Conservation (phyloP, 2,797 vertebrate genomes). For the Steatocranus sp. region DNA sequence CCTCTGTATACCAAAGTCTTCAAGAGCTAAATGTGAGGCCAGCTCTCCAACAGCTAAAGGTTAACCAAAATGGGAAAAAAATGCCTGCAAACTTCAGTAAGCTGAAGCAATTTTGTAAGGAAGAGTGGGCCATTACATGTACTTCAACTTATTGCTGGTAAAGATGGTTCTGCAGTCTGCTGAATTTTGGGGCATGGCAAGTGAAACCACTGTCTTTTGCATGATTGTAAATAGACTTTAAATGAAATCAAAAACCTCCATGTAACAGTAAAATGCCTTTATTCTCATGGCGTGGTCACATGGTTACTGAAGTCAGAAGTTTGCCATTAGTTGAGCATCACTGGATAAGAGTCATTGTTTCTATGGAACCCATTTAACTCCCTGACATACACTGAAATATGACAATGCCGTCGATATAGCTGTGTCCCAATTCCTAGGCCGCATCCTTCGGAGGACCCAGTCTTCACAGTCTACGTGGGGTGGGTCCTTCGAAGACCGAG, state of each 20-base stretch:
- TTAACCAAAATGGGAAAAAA: not conserved
- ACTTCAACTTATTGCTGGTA: not conserved
- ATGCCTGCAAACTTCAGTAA: not conserved
- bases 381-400: not conserved
- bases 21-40: not conserved
- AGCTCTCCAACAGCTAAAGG: not conserved
- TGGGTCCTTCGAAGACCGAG: accelerated
- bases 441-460: not conserved
- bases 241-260: not conserved
- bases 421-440: not conserved
- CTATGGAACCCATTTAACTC: not conserved
- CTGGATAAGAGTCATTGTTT: not conserved
- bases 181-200: accelerated
- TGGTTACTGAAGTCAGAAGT: not conserved
- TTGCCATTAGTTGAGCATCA: not conserved
- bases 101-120: not conserved
- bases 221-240: not conserved
- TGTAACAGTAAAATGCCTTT: not conserved
- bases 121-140: not conserved
- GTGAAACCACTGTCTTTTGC: not conserved
- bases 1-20: not conserved
- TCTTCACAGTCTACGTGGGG: not conserved
- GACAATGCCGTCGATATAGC: not conserved
- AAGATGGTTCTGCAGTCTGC: not conserved
- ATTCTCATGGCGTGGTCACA: not conserved